phyloP scores from a whole-genome alignment of 2,797 vertebrate species.

The Sebastes steindachneri region DNA sequence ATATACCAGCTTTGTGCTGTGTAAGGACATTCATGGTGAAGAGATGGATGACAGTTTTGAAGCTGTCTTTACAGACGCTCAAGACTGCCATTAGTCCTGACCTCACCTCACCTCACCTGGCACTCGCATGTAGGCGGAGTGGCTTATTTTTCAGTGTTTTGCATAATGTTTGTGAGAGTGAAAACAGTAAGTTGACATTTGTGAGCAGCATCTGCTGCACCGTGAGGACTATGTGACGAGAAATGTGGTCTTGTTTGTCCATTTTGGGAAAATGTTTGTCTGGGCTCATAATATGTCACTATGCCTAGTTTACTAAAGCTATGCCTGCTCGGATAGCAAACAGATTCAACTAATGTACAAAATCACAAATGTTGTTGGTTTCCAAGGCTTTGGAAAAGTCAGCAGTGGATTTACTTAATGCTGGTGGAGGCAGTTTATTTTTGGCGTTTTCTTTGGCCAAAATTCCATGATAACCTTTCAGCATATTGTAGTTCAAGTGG shows the following conservation, averaged over 20 bases:
- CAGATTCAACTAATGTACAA: constrained; percentile 33
- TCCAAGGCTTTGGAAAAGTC: neutral
- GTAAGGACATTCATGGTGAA: constrained; percentile 44
- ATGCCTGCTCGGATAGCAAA: constrained; percentile 18
- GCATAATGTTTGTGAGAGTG: constrained; percentile 12
- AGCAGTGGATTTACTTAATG: neutral
- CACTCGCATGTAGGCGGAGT: neutral
- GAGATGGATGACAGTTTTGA: constrained; percentile 46
- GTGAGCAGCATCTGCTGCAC: constrained; percentile 21
- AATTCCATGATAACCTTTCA: too few species aligned
- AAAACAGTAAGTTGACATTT: constrained; percentile 48
- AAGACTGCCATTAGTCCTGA: constrained; percentile 46
- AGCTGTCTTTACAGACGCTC: constrained; percentile 39
- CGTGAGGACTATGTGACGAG: neutral
- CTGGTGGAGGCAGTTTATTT: too few species aligned
- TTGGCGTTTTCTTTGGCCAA: too few species aligned
- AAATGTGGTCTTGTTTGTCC: constrained; percentile 15
- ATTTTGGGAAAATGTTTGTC: constrained; percentile 13
- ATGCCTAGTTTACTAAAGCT: constrained; percentile 6
- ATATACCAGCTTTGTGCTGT: constrained; percentile 61
- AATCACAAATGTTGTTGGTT: neutral
- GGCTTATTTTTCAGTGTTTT: constrained; percentile 24
- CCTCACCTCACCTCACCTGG: constrained; percentile 55
- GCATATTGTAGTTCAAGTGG: too few species aligned
- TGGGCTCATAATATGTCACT: constrained; percentile 30